Percentiles rank a stretch among this genome's conserved stretches.
phyloP scores from a whole-genome alignment of 1,140 invertebrate genomes.

The Lanistes nyassanus region DNA sequence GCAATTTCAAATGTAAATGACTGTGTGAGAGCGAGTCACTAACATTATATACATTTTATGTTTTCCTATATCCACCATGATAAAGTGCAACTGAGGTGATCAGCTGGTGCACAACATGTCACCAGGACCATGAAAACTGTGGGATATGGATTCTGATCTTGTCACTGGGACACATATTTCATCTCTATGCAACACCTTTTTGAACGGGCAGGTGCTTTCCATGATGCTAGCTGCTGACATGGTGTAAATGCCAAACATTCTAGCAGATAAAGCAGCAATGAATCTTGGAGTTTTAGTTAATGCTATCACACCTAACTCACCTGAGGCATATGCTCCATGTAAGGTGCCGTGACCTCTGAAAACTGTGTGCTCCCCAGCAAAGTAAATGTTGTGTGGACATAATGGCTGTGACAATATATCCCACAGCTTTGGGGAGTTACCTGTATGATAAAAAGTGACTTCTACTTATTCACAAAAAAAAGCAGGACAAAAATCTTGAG shows the following conservation, averaged over 20 bases:
- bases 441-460: conserved; percentile 21
- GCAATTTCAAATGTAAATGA: no score
- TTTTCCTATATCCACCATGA: no score
- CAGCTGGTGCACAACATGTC: no score
- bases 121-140: no score
- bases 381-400: conserved; percentile 46
- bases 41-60: no score
- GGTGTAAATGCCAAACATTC: neutral
- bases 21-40: no score
- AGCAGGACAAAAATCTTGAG: neutral
- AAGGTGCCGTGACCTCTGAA: conserved; percentile 37
- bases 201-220: no score
- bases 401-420: conserved; percentile 38
- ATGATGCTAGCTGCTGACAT: no score
- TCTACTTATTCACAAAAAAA: neutral
- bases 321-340: conserved; percentile 50
- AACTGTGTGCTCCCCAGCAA: conserved; percentile 50
- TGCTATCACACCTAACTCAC: neutral
- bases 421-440: conserved; percentile 36
- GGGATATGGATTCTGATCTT: no score
- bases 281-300: neutral
- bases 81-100: no score
- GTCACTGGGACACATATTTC: no score
- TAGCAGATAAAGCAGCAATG: neutral
- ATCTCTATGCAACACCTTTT: no score